Percentiles rank a stretch among this genome's conserved stretches.
Evolutionary conservation across 2,888 invertebrate species (phyloP).

Genomic region (Octodonta nipae): DNA sequence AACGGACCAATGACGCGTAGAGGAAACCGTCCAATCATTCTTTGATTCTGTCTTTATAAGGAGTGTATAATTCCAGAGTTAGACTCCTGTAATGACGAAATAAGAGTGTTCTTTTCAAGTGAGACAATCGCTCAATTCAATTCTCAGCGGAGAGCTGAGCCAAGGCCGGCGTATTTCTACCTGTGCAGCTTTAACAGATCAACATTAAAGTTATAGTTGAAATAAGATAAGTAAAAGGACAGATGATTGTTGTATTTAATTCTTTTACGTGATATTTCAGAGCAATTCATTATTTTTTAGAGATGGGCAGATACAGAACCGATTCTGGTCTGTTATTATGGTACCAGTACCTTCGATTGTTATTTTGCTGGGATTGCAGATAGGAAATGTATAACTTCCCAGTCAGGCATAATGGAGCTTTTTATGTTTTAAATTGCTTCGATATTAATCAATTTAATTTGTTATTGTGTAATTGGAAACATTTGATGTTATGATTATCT

Average conservation of each 20-base stretch:
- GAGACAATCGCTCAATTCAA: slow-evolving; percentile 22
- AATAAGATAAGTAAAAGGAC: slow-evolving; percentile 38
- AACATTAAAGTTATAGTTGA: slow-evolving; percentile 36
- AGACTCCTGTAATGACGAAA: slow-evolving; percentile 37
- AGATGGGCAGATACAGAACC: slow-evolving; percentile 25
- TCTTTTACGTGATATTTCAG: slow-evolving; percentile 38
- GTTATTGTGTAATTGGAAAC: slow-evolving; percentile 12
- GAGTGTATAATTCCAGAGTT: slow-evolving; percentile 34
- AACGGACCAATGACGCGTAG: slow-evolving; percentile 25
- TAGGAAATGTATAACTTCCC: slow-evolving; percentile 16
- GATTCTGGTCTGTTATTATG: slow-evolving; percentile 26
- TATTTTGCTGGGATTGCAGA: slow-evolving; percentile 30
- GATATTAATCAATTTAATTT: slow-evolving; percentile 18
- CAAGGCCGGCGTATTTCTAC: background rate
- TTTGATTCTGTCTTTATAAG: slow-evolving; percentile 20
- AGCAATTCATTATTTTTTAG: slow-evolving; percentile 34
- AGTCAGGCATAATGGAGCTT: slow-evolving; percentile 6
- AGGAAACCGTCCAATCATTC: slow-evolving; percentile 17
- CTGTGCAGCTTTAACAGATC: slow-evolving; percentile 24
- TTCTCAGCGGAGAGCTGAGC: background rate
- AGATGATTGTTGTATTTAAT: slow-evolving; percentile 36
- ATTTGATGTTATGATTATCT: no score
- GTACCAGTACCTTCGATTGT: slow-evolving; percentile 20
- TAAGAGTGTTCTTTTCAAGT: slow-evolving; percentile 33
- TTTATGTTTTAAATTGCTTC: slow-evolving; percentile 9